Base-by-base conservation (phyloP, 2,888 invertebrate species). In the Melanophora roralis region DNA sequence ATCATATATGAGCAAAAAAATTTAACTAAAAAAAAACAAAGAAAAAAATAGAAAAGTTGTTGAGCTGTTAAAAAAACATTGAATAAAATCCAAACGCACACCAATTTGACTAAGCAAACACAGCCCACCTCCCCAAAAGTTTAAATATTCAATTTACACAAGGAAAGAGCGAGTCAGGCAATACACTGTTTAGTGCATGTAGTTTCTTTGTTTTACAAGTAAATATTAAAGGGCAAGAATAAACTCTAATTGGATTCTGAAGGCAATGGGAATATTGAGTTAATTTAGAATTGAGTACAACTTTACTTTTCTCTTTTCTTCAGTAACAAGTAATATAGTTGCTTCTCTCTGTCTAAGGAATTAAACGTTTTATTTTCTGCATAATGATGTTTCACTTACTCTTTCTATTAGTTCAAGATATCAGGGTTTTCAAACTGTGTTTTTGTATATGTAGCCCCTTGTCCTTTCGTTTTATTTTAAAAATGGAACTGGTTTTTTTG, bases 401-500 rank as follows among this genome's bases (percentile, higher is more conserved):
- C 72, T 36, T n/a, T 9, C 2, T 6, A 1, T 6, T 1, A 1
- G 5, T 11, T 27, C 0, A 0, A 2, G 4, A 60, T 51, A 36
- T 36, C 55, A 53, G 51, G 51, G 45, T 60, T 59, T 55, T 60
- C 38, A 47, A 1, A 8, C 9, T 27, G 16, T 40, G 53, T 65
- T 73, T 45, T 65, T 78, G 67, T 23, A 49, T 67, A 62, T 72
- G 45, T 36, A 12, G 53, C 64, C 72, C 68, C 76, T 59, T 72
- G 32, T 6, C 57, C 49, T 40, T 32, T 12, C 14, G 55, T 43
- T 36, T 27, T 21, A 27, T 3, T 5, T 49, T 1, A 5, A 3
- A 5, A 27, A n/a, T 16, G 11, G 32, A 53, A 67, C 80, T 51
- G 76, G 80, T 80, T 80, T 86, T 83, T 83, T 83, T 80, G 77